Percentiles rank a stretch among this genome's conserved stretches.
These are phyloP conservation scores for Varecia variegata DNA, from an alignment of 2,797 vertebrate species.

Conservation along the genomic window DNA sequence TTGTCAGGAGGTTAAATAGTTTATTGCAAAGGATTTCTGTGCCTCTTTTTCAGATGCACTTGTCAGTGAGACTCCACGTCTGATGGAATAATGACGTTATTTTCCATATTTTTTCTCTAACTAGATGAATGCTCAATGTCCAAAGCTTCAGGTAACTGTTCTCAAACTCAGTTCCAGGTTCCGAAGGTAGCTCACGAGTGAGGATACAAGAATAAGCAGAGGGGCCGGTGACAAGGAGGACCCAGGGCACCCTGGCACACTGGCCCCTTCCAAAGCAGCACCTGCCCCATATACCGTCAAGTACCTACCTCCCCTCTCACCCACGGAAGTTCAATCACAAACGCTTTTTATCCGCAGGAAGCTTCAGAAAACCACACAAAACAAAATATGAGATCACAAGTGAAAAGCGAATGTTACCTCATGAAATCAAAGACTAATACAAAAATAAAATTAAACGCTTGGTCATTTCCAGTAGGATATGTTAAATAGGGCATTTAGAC, in stretches of 20 bases:
- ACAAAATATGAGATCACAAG: neutral
- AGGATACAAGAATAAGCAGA: neutral
- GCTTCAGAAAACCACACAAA: neutral
- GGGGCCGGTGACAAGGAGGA: neutral
- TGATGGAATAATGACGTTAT: neutral
- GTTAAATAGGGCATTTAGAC: neutral
- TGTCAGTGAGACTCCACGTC: neutral
- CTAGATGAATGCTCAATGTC: conserved; percentile 14
- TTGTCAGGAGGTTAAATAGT: neutral
- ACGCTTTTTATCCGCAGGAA: neutral
- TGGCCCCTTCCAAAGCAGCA: neutral
- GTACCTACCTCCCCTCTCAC: rapidly evolving
- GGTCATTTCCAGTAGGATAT: neutral
- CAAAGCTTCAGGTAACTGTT: neutral
- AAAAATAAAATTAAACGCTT: neutral
- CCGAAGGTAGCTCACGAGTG: neutral
- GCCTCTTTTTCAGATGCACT: neutral
- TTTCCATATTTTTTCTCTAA: conserved; percentile 37
- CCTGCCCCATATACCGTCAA: rapidly evolving
- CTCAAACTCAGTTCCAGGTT: neutral
- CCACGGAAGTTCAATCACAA: neutral
- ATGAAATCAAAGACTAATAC: neutral
- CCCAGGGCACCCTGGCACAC: neutral
- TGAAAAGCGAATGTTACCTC: neutral
- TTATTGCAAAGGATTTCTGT: neutral